A percentile compares a stretch with the other conserved stretches of the same genome.
Conservation (phyloP, 2,888 invertebrate species). For the Polymixis lichenea region DNA sequence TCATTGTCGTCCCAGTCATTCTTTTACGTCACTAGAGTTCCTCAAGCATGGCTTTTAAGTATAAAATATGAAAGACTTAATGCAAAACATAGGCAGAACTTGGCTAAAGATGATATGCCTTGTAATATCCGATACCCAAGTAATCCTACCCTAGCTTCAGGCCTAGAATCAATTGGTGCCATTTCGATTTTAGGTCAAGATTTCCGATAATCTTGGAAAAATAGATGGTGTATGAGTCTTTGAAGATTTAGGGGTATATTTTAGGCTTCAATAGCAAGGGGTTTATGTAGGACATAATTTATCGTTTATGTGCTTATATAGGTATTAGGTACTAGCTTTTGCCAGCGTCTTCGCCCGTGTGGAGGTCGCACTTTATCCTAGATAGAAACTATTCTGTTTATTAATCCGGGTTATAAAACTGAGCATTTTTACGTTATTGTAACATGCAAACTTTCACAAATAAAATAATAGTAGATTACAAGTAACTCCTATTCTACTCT, state of each 20-base stretch:
- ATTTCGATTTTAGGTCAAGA: conserved; percentile 46
- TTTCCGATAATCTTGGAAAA: conserved; percentile 21
- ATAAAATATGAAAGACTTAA: conserved; percentile 9
- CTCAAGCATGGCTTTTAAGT: conserved; percentile 37
- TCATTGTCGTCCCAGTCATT: conserved; percentile 61
- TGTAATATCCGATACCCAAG: conserved; percentile 27
- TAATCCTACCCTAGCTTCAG: conserved; percentile 21
- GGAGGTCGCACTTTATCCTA: too few relatives aligned
- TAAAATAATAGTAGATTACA: too few relatives aligned
- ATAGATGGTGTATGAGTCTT: conserved; percentile 6
- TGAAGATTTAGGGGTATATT: not conserved
- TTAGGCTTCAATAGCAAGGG: not conserved
- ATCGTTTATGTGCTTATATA: not conserved
- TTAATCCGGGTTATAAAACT: too few relatives aligned
- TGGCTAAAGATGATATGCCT: conserved; percentile 19
- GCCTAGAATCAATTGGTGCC: conserved; percentile 29
- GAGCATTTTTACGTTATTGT: too few relatives aligned
- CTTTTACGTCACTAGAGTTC: conserved; percentile 46
- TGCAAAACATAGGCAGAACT: conserved; percentile 19
- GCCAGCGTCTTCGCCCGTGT: too few relatives aligned
- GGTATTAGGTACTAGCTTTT: too few relatives aligned
- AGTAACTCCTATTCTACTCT: too few relatives aligned
- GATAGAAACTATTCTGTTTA: too few relatives aligned
- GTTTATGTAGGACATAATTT: not conserved
- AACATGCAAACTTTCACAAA: too few relatives aligned